A percentile compares a stretch with the other conserved stretches of the same genome.
Evolutionary conservation across 2,113 vertebrate species (phyloP).

Genomic region (Lethenteron camtschaticum): DNA sequence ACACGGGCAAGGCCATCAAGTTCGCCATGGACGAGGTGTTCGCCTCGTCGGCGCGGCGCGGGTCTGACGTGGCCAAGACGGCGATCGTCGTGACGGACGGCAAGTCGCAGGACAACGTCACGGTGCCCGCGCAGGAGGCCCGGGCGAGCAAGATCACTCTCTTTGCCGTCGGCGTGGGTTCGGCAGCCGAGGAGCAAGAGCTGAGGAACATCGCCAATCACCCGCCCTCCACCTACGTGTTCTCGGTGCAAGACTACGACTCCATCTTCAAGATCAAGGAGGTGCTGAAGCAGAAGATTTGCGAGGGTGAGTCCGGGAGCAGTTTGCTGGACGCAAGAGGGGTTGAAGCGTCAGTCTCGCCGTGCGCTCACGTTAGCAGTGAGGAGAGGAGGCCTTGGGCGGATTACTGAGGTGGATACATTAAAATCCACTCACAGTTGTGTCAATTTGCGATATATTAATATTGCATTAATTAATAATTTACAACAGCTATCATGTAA

Average conservation of each 20-base stretch:
- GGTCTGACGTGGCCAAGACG: too few species aligned
- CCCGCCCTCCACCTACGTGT: conserved; percentile 27
- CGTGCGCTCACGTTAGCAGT: too few species aligned
- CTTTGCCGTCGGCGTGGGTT: conserved; percentile 37
- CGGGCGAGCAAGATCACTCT: conserved; percentile 24
- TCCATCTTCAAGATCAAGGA: conserved; percentile 31
- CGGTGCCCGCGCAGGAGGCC: conserved; percentile 27
- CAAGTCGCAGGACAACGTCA: conserved; percentile 18
- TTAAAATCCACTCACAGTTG: too few species aligned
- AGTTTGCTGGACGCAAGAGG: too few species aligned
- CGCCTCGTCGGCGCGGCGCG: conserved; percentile 29
- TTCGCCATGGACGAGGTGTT: conserved; percentile 71
- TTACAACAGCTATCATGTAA: too few species aligned
- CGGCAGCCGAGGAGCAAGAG: conserved; percentile 33
- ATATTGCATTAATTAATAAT: too few species aligned
- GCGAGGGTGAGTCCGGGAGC: conserved; percentile 24
- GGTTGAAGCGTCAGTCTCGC: too few species aligned
- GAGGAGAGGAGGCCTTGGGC: too few species aligned
- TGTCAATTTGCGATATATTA: too few species aligned
- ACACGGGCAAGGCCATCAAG: conserved; percentile 66
- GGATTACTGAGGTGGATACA: too few species aligned
- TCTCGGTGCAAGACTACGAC: conserved; percentile 35
- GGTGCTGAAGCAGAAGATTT: conserved; percentile 36
- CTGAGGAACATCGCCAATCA: conserved; percentile 33
- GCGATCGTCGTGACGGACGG: too few species aligned